Base-by-base conservation (phyloP, 2,888 invertebrate genomes). In the Leucophora obtusa region DNA sequence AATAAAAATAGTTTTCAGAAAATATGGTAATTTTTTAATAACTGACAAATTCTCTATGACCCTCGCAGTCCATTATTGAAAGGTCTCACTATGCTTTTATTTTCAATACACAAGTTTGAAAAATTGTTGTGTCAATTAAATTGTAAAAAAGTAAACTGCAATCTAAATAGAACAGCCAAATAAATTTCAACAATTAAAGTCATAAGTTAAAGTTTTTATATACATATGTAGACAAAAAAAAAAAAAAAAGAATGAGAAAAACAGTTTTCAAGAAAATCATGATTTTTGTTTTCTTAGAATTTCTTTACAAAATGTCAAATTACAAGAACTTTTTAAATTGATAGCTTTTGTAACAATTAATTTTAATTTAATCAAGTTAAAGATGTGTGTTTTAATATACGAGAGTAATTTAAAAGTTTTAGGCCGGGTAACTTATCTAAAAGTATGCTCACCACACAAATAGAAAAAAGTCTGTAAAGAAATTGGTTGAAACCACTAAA, bases 81-180 rank as follows among this genome's bases (percentile, higher is more conserved):
- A 28, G 28, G 58, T 65, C 24, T 21, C 21, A 14, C 21, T 4
- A 58, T 58, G 58, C 38, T 70, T 65, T 77, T 70, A 71, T 38
- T 77, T 66, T 47, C 28, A 71, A 71, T 65, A 65, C 9, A 59
- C 71, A 71, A 71, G 65, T 77, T 77, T 71, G 71, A 71, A 77
- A 71, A 58, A 71, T 71, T 76, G 51, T 60, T 77, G 77, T 77
- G 71, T 77, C 77, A 77, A 77, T 77, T 77, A 77, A 77, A 71
- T 71, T 71, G 59, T 60, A 47, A 38, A 69, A 70, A 70, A 76
- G 38, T 76, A 28, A 76, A 70, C 53, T 71, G 33, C 70, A 77
- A 71, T 77, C 65, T 65, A 59, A 77, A 60, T 71, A 77, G 77
- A 66, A 71, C 60, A 51, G 60, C 54, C 53, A 72, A 68, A 53